These are phyloP conservation scores for Gallinago jamesoni DNA, from an alignment of 2,113 vertebrate species.

Conservation along the genomic window DNA sequence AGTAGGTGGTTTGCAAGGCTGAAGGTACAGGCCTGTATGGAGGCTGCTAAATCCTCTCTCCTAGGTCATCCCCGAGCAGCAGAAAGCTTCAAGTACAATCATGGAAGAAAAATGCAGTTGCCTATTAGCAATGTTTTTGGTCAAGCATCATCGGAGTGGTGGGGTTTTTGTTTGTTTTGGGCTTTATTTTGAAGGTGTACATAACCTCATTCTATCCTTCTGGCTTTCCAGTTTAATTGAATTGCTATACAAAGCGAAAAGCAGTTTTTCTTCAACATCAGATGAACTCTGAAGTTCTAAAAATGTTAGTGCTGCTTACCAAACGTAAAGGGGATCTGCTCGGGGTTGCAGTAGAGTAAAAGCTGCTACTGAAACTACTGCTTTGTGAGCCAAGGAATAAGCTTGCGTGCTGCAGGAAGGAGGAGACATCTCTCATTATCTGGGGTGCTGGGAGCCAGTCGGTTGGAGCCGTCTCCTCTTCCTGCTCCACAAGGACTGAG, in stretches of 20 bases:
- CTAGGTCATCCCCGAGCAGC: not conserved
- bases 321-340: not conserved
- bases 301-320: not conserved
- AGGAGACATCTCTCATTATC: not conserved
- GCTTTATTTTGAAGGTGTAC: not conserved
- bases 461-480: not conserved
- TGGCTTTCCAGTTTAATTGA: not conserved
- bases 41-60: fast-evolving
- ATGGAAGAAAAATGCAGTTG: not conserved
- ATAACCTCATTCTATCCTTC: fast-evolving
- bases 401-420: not conserved
- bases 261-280: not conserved
- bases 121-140: not conserved
- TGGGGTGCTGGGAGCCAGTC: not conserved
- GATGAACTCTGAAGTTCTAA: not conserved
- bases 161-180: not conserved
- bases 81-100: not conserved
- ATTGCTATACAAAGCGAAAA: not conserved
- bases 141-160: not conserved
- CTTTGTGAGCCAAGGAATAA: not conserved
- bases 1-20: not conserved
- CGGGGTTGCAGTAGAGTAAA: not conserved
- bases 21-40: not conserved
- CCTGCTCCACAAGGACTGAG: not conserved
- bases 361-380: not conserved